Percentiles rank a stretch among this genome's conserved stretches.
Conservation (phyloP, 2,797 vertebrate species). For the Eupleurogrammus muticus region DNA sequence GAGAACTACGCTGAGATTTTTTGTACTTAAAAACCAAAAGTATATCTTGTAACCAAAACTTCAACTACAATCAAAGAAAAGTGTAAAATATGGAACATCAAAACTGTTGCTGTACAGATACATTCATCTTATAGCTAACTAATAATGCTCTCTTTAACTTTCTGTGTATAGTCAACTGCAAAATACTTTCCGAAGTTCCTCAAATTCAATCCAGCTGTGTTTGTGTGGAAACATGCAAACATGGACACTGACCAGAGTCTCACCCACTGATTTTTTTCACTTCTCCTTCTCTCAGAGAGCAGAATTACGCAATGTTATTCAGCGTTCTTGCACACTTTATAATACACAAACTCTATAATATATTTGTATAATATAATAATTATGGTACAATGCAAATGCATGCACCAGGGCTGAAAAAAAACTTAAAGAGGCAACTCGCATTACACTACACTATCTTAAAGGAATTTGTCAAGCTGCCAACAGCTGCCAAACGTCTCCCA, state of each 20-base stretch:
- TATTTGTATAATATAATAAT: background rate
- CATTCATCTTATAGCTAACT: background rate
- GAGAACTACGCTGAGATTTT: too few relatives aligned
- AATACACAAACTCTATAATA: background rate
- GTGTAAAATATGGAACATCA: too few relatives aligned
- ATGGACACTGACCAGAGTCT: conserved; percentile 35
- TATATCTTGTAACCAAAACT: too few relatives aligned
- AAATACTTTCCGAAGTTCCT: background rate
- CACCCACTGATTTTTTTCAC: conserved; percentile 40
- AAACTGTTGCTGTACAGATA: background rate
- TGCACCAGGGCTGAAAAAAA: background rate
- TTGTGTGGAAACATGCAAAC: conserved; percentile 22
- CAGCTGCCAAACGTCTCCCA: conserved; percentile 2
- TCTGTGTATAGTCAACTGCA: background rate
- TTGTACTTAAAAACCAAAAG: too few relatives aligned
- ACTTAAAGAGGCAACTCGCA: background rate
- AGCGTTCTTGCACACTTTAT: background rate
- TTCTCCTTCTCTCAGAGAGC: conserved; percentile 45
- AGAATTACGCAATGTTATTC: conserved; percentile 51
- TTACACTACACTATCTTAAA: background rate
- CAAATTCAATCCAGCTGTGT: conserved; percentile 7
- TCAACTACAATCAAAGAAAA: too few relatives aligned
- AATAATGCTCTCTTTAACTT: background rate
- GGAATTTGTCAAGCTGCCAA: conserved; percentile 5
- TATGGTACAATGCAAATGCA: conserved; percentile 12